Evolutionary conservation across 92 coral and sea anemone genomes (phyloP).

Genomic region (Phymanthus crucifer): DNA sequence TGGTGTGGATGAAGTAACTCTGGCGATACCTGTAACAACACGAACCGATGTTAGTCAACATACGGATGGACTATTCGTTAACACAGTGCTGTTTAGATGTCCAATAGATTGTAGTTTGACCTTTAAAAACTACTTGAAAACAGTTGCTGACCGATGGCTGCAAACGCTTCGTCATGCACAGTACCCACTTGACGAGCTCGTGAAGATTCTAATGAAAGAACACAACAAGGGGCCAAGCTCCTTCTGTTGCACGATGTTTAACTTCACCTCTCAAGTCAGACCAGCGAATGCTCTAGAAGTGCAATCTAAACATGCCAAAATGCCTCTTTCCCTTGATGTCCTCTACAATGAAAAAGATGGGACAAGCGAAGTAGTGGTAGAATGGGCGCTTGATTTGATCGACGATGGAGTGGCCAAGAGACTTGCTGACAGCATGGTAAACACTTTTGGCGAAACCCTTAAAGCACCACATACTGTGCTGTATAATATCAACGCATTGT

Average conservation of each 20-base stretch:
- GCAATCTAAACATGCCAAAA: constrained; percentile 9
- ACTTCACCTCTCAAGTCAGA: background rate
- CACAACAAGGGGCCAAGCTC: background rate
- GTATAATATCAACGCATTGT: background rate
- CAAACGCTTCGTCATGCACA: background rate
- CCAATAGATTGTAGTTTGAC: background rate
- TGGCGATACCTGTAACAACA: background rate
- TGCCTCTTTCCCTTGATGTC: background rate
- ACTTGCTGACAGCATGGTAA: constrained; percentile 5
- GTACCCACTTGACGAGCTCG: background rate
- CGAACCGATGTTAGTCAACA: background rate
- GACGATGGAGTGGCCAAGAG: constrained; percentile 12
- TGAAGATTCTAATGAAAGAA: background rate
- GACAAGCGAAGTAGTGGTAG: constrained; percentile 3
- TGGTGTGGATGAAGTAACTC: background rate
- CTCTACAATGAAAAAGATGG: background rate
- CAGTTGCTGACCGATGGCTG: constrained; percentile 4
- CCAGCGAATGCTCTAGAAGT: background rate
- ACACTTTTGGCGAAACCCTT: background rate
- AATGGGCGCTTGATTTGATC: background rate
- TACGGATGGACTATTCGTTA: constrained; percentile 2
- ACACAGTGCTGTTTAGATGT: background rate
- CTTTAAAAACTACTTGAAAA: background rate
- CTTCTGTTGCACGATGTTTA: constrained; percentile 1
- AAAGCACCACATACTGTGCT: background rate